A percentile compares a stretch with the other conserved stretches of the same genome.
phyloP scores from a whole-genome alignment of 2,888 invertebrate genomes.

The Drosophila anomelani region DNA sequence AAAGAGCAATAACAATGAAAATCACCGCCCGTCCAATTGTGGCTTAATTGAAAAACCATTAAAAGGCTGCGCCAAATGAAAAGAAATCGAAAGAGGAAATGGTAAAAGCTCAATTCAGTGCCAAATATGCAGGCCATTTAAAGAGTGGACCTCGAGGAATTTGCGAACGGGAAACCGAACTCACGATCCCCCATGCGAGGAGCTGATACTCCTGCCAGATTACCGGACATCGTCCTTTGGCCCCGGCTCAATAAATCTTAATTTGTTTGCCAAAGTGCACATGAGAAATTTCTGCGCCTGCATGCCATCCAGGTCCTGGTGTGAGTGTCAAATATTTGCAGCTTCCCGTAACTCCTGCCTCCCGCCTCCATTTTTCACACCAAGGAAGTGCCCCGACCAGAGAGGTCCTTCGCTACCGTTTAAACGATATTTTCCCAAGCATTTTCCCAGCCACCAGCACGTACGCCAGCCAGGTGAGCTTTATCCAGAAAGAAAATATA shows the following conservation, averaged over 20 bases:
- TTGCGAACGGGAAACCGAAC: conserved; percentile 4
- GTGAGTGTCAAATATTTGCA: conserved; percentile 42
- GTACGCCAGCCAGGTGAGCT: conserved; percentile 28
- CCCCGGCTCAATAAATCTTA: conserved; percentile 71
- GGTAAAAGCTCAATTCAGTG: conserved; percentile 5
- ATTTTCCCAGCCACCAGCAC: conserved; percentile 20
- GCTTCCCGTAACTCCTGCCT: conserved; percentile 6
- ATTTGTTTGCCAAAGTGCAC: conserved; percentile 73
- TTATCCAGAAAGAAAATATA: conserved; percentile 21
- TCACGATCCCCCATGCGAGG: not conserved
- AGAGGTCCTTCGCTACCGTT: conserved; percentile 15
- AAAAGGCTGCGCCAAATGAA: conserved; percentile 40
- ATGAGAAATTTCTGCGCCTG: conserved; percentile 58
- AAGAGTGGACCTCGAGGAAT: conserved; percentile 18
- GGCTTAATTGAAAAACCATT: conserved; percentile 71
- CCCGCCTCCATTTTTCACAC: conserved; percentile 6
- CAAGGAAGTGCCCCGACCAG: not conserved
- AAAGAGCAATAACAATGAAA: conserved; percentile 23
- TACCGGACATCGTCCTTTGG: conserved; percentile 29
- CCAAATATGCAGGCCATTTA: conserved; percentile 50
- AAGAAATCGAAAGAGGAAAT: conserved; percentile 13
- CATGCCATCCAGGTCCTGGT: conserved; percentile 1
- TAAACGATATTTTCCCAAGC: conserved; percentile 38
- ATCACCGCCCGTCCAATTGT: conserved; percentile 44
- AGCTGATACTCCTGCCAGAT: conserved; percentile 37